Evolutionary conservation across 1,140 invertebrate species (phyloP).

Genomic region (Homarus americanus): DNA sequence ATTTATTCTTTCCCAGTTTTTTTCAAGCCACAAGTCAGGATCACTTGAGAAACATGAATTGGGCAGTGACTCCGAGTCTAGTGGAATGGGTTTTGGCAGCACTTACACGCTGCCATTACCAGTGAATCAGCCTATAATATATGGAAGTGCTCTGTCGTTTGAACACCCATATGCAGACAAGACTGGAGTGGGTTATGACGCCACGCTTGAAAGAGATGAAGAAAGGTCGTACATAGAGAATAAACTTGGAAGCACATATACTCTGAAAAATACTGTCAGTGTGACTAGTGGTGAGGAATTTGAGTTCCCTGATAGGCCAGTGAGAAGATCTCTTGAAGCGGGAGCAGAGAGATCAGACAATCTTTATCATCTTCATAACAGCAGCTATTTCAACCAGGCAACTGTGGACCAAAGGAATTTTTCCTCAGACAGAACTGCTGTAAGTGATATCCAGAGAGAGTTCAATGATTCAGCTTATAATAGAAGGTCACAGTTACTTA

Average conservation of each 20-base stretch:
- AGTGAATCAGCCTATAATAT: slow-evolving; percentile 21
- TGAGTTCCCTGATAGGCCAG: slow-evolving; percentile 28
- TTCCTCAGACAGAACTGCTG: neutral
- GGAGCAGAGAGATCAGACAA: neutral
- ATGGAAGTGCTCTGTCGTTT: slow-evolving; percentile 22
- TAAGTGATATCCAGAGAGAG: neutral
- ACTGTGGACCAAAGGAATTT: neutral
- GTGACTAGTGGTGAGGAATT: neutral
- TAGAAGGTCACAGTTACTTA: neutral
- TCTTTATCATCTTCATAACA: neutral
- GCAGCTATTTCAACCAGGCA: neutral
- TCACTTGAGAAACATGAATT: neutral
- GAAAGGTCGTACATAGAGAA: neutral
- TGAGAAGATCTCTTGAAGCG: slow-evolving; percentile 14
- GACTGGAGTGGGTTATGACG: neutral
- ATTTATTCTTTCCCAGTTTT: neutral
- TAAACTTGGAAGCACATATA: slow-evolving; percentile 2
- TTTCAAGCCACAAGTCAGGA: neutral
- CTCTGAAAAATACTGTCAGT: neutral
- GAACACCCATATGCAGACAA: neutral
- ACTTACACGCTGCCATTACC: slow-evolving; percentile 1
- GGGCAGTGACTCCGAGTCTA: neutral
- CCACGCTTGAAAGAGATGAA: slow-evolving; percentile 2
- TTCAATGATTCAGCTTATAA: neutral
- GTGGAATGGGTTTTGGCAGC: slow-evolving; percentile 8